Conservation (phyloP, 2,888 invertebrate genomes). For the Belgica antarctica region DNA sequence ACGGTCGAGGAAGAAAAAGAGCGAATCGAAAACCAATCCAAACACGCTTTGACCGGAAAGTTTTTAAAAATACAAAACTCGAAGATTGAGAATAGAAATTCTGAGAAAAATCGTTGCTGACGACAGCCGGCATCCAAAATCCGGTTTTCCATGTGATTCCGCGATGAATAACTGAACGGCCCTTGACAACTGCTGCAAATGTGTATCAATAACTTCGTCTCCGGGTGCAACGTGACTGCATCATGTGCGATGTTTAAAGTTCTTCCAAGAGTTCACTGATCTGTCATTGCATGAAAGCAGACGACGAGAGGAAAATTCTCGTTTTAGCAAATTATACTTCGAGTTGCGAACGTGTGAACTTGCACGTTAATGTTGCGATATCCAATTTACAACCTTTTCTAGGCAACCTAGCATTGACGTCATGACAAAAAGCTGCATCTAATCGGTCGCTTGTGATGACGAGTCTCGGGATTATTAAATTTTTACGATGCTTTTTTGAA, state of each 20-base stretch:
- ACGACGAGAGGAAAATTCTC: too few relatives aligned
- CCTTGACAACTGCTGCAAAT: not conserved
- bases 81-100: not conserved
- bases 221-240: conserved; percentile 13
- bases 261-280: not conserved
- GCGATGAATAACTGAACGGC: not conserved
- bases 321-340: too few relatives aligned
- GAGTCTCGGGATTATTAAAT: too few relatives aligned
- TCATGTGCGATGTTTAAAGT: not conserved
- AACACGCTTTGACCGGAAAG: too few relatives aligned
- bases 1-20: not conserved
- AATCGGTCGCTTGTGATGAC: too few relatives aligned
- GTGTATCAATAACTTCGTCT: not conserved
- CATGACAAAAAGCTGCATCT: too few relatives aligned
- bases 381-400: too few relatives aligned
- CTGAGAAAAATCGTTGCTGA: not conserved
- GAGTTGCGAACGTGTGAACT: too few relatives aligned
- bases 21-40: not conserved
- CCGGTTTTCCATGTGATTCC: conserved; percentile 8
- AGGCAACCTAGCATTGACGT: too few relatives aligned
- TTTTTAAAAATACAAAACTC: too few relatives aligned
- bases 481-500: conserved; percentile 2
- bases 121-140: not conserved
- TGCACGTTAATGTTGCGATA: too few relatives aligned
- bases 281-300: too few relatives aligned